Conservation (phyloP, 2,888 invertebrate species). For the Eupithecia dodoneata region DNA sequence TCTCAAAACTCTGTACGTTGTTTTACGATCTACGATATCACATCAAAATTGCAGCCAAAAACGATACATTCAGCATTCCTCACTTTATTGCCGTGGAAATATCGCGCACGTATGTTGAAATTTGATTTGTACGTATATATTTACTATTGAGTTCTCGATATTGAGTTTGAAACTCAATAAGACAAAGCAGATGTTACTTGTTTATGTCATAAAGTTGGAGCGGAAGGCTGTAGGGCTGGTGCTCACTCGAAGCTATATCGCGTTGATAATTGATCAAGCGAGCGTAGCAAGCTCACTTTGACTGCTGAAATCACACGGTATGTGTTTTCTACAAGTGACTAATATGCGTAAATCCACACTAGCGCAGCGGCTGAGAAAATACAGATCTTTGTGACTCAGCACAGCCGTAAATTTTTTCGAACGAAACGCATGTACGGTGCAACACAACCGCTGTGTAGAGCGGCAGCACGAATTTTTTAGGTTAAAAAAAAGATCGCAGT, state of each 20-base stretch:
- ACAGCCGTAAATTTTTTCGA: too few relatives aligned
- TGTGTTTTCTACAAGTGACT: too few relatives aligned
- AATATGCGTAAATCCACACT: too few relatives aligned
- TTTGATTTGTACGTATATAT: constrained; percentile 58
- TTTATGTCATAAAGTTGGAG: constrained; percentile 67
- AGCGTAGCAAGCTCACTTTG: neutral
- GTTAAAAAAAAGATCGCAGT: too few relatives aligned
- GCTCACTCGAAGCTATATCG: constrained; percentile 36
- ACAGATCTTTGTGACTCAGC: too few relatives aligned
- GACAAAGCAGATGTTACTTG: constrained; percentile 76
- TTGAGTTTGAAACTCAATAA: constrained; percentile 77
- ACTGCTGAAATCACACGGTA: too few relatives aligned
- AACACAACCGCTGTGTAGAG: too few relatives aligned
- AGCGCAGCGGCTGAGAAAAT: too few relatives aligned
- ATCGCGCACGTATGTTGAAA: constrained; percentile 43
- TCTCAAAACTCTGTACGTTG: neutral
- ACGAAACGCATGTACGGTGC: too few relatives aligned
- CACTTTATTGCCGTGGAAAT: constrained; percentile 38
- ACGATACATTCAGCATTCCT: constrained; percentile 30
- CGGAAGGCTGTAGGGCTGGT: constrained; percentile 37
- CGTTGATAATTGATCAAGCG: neutral
- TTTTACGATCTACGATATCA: neutral
- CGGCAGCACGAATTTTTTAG: too few relatives aligned
- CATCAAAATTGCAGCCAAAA: constrained; percentile 15
- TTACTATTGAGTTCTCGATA: constrained; percentile 68